A percentile compares a stretch with the other conserved stretches of the same genome.
Conservation (phyloP, 2,113 vertebrate species). For the Tauraco erythrolophus region DNA sequence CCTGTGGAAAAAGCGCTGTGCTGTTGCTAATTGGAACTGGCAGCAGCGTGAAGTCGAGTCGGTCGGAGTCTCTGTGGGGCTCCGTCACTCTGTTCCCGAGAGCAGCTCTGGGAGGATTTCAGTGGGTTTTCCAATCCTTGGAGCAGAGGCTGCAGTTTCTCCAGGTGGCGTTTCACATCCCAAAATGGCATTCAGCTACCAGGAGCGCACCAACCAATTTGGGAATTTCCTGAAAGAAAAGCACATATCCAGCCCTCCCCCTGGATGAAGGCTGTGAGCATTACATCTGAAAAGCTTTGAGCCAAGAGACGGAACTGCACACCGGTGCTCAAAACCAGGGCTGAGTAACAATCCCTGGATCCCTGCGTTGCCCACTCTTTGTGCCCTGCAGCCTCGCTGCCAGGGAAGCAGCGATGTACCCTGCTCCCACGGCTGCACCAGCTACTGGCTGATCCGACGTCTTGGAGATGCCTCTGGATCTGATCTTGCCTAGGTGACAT, state of each 20-base stretch:
- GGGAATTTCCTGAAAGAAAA: neutral
- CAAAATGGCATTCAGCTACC: no score
- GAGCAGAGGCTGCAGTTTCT: neutral
- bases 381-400: neutral
- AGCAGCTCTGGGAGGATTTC: neutral
- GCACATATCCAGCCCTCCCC: neutral
- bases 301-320: neutral
- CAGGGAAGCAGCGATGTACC: neutral
- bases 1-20: neutral
- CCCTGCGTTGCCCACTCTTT: accelerated
- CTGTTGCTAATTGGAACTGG: neutral
- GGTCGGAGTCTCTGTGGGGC: neutral
- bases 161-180: neutral
- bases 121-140: accelerated
- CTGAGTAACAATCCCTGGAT: accelerated
- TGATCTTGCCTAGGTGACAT: no score
- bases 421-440: neutral
- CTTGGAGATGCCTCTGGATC: accelerated
- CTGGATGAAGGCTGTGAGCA: neutral
- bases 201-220: neutral
- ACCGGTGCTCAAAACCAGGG: neutral
- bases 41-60: accelerated
- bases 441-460: accelerated
- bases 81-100: accelerated
- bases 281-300: neutral